Evolutionary conservation across 2,797 vertebrate species (phyloP).

Genomic region (Helostoma temminkii): DNA sequence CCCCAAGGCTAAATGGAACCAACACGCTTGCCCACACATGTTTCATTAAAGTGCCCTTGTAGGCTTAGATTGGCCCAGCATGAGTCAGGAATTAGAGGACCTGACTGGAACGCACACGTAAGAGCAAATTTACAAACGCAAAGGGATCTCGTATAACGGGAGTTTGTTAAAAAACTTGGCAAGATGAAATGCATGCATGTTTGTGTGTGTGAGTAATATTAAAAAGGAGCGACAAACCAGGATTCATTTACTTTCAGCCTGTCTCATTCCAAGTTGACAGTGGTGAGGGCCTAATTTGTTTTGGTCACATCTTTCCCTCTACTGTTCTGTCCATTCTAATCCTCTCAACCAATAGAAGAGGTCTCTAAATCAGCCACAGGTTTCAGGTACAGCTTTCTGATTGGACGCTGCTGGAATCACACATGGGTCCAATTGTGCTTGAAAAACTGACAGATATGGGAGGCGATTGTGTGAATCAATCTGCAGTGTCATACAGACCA

Average conservation of each 20-base stretch:
- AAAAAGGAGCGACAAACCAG: neutral
- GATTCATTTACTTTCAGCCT: conserved; percentile 36
- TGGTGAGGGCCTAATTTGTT: conserved; percentile 22
- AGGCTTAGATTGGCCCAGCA: conserved; percentile 56
- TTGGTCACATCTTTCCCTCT: neutral
- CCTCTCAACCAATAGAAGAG: conserved; percentile 49
- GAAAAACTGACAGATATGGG: conserved; percentile 62
- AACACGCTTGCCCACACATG: conserved; percentile 66
- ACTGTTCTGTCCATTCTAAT: conserved; percentile 38
- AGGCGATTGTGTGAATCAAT: conserved; percentile 69
- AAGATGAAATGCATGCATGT: conserved; percentile 46
- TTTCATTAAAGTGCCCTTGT: conserved; percentile 68
- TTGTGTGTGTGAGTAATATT: conserved; percentile 1
- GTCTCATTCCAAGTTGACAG: conserved; percentile 32
- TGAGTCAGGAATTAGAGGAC: conserved; percentile 58
- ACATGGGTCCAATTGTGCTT: conserved; percentile 73
- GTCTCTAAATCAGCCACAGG: conserved; percentile 45
- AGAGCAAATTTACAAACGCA: conserved; percentile 44
- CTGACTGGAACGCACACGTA: conserved; percentile 33
- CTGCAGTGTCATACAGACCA: conserved; percentile 41
- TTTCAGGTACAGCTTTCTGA: conserved; percentile 44
- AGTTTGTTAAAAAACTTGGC: conserved; percentile 49
- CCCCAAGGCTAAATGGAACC: conserved; percentile 68
- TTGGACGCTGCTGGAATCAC: conserved; percentile 44
- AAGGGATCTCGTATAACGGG: conserved; percentile 39